Conservation (phyloP, 2,888 invertebrate genomes). For the Lobophora halterata region DNA sequence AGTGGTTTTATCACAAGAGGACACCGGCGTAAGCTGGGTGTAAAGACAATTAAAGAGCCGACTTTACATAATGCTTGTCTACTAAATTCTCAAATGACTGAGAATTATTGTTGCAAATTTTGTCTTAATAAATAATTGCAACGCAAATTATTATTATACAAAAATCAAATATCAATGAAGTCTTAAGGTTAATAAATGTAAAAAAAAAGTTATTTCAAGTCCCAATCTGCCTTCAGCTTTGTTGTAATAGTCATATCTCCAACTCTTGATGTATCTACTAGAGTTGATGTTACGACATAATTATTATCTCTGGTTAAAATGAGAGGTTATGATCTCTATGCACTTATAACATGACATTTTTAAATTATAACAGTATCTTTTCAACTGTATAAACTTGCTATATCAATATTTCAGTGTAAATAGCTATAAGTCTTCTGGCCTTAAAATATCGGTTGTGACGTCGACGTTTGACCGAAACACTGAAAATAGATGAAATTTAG, state of each 20-base stretch:
- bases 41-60: too few relatives aligned
- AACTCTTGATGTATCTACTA: conserved; percentile 31
- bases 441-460: conserved; percentile 21
- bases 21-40: too few relatives aligned
- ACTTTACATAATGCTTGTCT: too few relatives aligned
- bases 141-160: too few relatives aligned
- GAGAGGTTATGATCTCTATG: conserved; percentile 42
- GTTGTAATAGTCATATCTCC: conserved; percentile 35
- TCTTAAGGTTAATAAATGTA: conserved; percentile 1
- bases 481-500: conserved; percentile 14
- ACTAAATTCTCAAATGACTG: too few relatives aligned
- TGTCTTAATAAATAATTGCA: too few relatives aligned
- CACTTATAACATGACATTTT: conserved; percentile 37
- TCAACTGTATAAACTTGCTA: conserved; percentile 27
- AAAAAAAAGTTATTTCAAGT: conserved; percentile 27
- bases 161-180: too few relatives aligned
- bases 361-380: conserved; percentile 22
- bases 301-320: conserved; percentile 47
- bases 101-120: too few relatives aligned
- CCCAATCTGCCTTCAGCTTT: conserved; percentile 31
- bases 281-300: conserved; percentile 30
- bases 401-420: conserved; percentile 7
- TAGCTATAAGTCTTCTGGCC: conserved; percentile 16
- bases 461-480: conserved; percentile 15
- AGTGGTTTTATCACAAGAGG: too few relatives aligned